Evolutionary conservation across 1,140 invertebrate species (phyloP), one percentile per base, ranked within the genome.

Genomic region (Megathymus violae): DNA sequence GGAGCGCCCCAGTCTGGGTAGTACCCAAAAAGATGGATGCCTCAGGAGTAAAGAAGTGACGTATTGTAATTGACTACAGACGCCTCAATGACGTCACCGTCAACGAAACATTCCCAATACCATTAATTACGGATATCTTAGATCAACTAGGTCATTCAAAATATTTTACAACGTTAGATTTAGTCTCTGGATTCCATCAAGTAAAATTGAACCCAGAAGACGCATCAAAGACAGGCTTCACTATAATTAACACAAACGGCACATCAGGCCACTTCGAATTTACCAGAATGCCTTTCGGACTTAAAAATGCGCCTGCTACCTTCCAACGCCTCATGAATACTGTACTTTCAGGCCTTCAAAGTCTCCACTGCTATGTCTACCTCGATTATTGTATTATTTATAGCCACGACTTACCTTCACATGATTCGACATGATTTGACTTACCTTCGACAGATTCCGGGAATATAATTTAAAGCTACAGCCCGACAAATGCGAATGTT

Each of bases 111-210:
- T 68, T 46, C 48, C 65, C 65, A 7, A 10, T 68, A 2, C 65
- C 65, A 17, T 13, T 59, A 7, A 68, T 68, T 2, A 68, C 52
- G 0, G 65, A 68, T 51, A 68, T 68, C 7, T n/a, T 91, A 48
- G 87, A 93, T 64, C 76, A 82, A 25, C 50, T 94, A n/a, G 82
- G 82, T 3, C 84, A 84, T 11, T 74, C 78, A 31, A 80, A 75
- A 44, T 92, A 87, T 65, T 93, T 93, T 65, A 75, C 82, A 1
- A 85, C 85, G 6, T 7, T 94, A 0, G 93, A 94, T 73, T 54
- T 93, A 9, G 68, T 43, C 36, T 48, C 43, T 27, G 56, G 56
- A 2, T 69, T 69, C 46, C 67, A 69, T 27, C 61, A 64, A 47
- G 27, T 69, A 4, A 4, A 36, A n/a, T 0, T 64, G 6, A 11